Conservation (phyloP, 2,113 vertebrate species). For the Falco punctatus region DNA sequence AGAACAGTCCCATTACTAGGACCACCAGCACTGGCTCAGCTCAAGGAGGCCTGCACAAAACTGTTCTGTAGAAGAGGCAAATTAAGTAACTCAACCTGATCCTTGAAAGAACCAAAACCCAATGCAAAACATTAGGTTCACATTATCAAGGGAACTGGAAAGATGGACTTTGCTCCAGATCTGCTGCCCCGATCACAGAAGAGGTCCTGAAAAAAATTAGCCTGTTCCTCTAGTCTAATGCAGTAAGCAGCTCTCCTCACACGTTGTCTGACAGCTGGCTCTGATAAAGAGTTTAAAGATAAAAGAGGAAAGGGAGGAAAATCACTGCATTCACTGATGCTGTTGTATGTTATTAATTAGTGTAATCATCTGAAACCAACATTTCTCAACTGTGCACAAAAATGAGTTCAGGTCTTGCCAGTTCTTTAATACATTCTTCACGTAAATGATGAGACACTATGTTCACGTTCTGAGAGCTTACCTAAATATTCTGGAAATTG, state of each 20-base stretch:
- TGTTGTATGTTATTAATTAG: slow-evolving; percentile 4
- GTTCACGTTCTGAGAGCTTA: slow-evolving; percentile 4
- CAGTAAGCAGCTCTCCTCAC: background rate
- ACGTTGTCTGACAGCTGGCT: background rate
- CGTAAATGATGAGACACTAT: background rate
- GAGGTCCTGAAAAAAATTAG: background rate
- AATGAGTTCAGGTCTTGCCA: background rate
- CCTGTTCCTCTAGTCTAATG: background rate
- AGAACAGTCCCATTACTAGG: background rate
- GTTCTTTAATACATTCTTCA: background rate
- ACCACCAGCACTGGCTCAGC: background rate
- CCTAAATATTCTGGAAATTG: slow-evolving; percentile 42
- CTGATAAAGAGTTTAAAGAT: background rate
- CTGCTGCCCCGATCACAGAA: background rate
- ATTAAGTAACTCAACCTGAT: background rate
- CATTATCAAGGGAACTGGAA: background rate
- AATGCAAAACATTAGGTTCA: background rate
- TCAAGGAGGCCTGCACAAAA: background rate
- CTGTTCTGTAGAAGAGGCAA: background rate
- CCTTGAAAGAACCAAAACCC: background rate
- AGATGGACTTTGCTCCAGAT: background rate
- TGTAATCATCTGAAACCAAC: background rate
- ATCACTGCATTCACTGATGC: background rate
- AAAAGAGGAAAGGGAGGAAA: background rate
- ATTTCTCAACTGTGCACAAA: background rate